These are phyloP conservation scores for Caenorhabditis panamensis DNA, from an alignment of 2,888 invertebrate species.

Conservation along the genomic window DNA sequence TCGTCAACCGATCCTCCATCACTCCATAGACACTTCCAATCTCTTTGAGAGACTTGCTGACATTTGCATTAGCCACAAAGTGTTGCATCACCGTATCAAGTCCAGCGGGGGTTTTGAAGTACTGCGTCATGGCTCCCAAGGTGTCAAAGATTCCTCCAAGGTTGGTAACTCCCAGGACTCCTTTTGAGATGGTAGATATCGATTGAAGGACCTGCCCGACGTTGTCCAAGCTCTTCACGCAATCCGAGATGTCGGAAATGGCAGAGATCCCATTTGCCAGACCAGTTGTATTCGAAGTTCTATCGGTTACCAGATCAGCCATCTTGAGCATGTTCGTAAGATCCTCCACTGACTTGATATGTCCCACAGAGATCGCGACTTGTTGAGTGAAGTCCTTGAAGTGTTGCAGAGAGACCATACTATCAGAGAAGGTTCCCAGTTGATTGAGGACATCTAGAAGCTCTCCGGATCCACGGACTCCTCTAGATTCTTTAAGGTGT, in stretches of 20 bases:
- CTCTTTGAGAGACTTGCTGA: background rate
- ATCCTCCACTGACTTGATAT: too few species aligned
- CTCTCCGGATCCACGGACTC: too few species aligned
- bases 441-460: too few species aligned
- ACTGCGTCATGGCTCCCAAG: background rate
- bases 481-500: too few species aligned
- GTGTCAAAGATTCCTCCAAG: background rate
- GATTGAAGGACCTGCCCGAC: background rate
- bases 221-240: background rate
- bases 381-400: too few species aligned
- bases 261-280: background rate
- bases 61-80: background rate
- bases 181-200: background rate
- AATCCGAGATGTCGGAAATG: background rate
- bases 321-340: background rate
- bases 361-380: too few species aligned
- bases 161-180: background rate
- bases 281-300: background rate
- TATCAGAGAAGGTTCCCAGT: too few species aligned
- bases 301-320: background rate
- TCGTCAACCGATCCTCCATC: background rate
- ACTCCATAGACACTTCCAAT: background rate
- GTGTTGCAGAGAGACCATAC: too few species aligned
- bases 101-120: background rate
- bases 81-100: background rate